A percentile compares a stretch with the other conserved stretches of the same genome.
These are phyloP conservation scores for Drosophila austrosaltans DNA, from an alignment of 2,888 invertebrate genomes.

Conservation along the genomic window DNA sequence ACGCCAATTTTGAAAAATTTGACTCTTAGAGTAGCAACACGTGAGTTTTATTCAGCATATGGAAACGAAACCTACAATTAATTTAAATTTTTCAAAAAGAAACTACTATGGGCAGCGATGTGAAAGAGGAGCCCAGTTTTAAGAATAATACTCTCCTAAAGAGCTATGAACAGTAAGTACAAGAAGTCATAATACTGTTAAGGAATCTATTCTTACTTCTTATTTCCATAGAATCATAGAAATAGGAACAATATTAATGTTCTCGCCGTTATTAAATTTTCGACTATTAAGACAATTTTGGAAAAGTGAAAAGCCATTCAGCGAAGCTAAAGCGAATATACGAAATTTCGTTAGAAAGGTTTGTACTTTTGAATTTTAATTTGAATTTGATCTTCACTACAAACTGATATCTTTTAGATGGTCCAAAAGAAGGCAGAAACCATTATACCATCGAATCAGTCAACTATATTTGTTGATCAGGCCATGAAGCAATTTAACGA, in stretches of 20 bases:
- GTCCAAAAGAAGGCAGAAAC: conserved; percentile 45
- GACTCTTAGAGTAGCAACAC: conserved; percentile 62
- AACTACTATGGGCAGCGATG: conserved; percentile 46
- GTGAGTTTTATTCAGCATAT: conserved; percentile 53
- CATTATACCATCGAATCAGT: background rate
- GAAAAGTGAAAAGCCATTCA: background rate
- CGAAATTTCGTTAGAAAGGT: background rate
- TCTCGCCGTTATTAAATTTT: background rate
- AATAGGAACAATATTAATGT: background rate
- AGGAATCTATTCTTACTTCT: background rate
- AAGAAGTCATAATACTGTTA: too few species aligned
- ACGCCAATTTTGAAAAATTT: conserved; percentile 40
- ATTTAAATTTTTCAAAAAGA: conserved; percentile 19
- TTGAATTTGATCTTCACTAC: background rate
- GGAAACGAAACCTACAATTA: background rate
- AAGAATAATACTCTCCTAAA: conserved; percentile 24
- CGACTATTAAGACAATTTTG: background rate
- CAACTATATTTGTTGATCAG: conserved; percentile 53
- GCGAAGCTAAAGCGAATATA: background rate
- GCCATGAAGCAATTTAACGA: conserved; percentile 61
- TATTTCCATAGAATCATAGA: background rate
- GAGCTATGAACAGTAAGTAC: conserved; percentile 7
- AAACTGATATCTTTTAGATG: conserved; percentile 35
- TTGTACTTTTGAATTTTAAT: background rate
- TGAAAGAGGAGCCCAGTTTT: conserved; percentile 24